phyloP scores from a whole-genome alignment of 2,888 invertebrate species.

The Cerastis leucographa region DNA sequence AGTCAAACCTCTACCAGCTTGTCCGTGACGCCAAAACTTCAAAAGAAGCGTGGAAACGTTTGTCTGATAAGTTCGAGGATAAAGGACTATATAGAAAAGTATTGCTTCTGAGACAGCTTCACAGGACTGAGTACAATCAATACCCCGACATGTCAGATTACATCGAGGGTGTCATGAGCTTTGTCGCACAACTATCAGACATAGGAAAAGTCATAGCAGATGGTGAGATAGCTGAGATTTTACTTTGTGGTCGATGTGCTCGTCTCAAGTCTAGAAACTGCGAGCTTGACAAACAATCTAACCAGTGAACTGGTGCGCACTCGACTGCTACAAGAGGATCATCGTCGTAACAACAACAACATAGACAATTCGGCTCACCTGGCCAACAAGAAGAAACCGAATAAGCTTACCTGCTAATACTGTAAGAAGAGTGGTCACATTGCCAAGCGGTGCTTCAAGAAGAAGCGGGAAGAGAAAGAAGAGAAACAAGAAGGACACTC shows the following conservation, averaged over 20 bases:
- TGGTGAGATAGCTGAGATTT: not conserved
- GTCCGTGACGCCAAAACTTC: not conserved
- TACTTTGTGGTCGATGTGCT: not conserved
- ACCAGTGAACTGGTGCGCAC: conserved; percentile 1
- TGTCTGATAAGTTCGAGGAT: no score
- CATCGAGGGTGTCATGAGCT: not conserved
- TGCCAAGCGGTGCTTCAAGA: conserved; percentile 1
- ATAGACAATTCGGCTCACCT: conserved; percentile 2
- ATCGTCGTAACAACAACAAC: conserved; percentile 1
- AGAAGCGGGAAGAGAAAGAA: not conserved
- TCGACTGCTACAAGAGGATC: not conserved
- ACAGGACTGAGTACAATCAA: not conserved
- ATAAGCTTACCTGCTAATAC: conserved; percentile 2
- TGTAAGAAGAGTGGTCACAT: conserved; percentile 2
- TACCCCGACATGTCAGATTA: not conserved
- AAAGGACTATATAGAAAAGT: no score
- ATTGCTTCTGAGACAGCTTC: no score
- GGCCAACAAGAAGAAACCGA: not conserved
- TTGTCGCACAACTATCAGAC: not conserved
- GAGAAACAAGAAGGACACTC: not conserved
- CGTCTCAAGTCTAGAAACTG: not conserved
- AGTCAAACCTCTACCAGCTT: not conserved
- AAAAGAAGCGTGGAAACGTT: not conserved
- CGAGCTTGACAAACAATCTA: conserved; percentile 2
- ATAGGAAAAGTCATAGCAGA: not conserved